Base-by-base conservation (phyloP, 2,888 invertebrate genomes). In the Theretra japonica region DNA sequence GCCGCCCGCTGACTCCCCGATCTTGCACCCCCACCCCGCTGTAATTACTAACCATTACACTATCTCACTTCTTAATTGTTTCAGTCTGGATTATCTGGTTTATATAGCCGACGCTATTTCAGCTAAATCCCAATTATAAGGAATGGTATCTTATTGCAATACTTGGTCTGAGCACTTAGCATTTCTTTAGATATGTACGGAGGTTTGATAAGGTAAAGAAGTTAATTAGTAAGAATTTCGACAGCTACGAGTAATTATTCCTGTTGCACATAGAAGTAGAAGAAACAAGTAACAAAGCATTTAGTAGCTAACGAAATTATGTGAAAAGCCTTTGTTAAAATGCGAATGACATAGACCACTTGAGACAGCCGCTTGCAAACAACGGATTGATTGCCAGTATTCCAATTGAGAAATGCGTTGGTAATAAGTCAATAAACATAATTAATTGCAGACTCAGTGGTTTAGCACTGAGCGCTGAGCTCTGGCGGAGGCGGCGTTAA, bases 381-480 rank as follows among this genome's bases (percentile, higher is more conserved):
- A 33, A 33, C 8, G 17, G 41, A 41, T 65, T 60, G n/a, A 60
- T 15, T 17, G 19, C 28, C n/a, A 65, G 23, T 17, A 17, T 21
- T 25, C 41, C 41, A 65, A 65, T 65, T 48, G 41, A 7, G 48
- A 17, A 23, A 17, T 48, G 48, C 48, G 48, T 48, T 48, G 41
- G 48, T 65, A 65, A 65, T 65, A 23, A 65, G 23, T 65, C 48
- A 48, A 65, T 65, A 65, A 65, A 23, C 48, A 48, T 48, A 48
- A 65, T 65, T 65, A 65, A 65, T 65, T 65, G 65, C 65, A 41
- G 48, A 23, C 48, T 65, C 48, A 65, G 23, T 62, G 41, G 62
- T 21, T 33, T 21, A 30, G 28, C 28, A 4, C 50, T 60, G 60
- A 65, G 65, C 23, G 23, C 23, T 65, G 65, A 41, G 11, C 41